These are phyloP conservation scores for Pachydiplax longipennis DNA, from an alignment of 2,888 invertebrate species.

Conservation along the genomic window DNA sequence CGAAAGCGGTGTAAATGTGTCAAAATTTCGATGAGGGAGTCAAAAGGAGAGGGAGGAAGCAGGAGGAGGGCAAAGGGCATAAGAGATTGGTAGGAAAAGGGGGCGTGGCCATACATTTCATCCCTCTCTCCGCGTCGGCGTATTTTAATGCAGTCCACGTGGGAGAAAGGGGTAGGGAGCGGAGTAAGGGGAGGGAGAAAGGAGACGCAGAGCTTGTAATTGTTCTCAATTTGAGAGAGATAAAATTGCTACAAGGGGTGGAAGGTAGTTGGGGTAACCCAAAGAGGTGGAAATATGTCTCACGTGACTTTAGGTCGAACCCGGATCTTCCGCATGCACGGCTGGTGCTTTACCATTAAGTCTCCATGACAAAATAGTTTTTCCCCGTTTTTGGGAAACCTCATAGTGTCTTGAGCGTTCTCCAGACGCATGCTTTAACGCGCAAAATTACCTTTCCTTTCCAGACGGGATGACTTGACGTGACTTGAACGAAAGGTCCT, in stretches of 20 bases:
- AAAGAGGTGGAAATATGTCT: neutral
- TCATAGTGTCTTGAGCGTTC: no score
- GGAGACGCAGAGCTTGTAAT: neutral
- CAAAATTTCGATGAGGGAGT: neutral
- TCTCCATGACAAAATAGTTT: no score
- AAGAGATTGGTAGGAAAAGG: neutral
- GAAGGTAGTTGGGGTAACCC: neutral
- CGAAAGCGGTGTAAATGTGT: no score
- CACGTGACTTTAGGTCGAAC: neutral
- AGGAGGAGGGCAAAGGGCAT: neutral
- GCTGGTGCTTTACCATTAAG: no score
- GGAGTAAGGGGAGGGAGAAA: neutral
- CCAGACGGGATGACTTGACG: no score
- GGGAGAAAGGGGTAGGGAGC: neutral
- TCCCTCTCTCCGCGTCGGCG: constrained; percentile 26
- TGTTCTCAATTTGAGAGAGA: neutral
- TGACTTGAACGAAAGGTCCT: no score
- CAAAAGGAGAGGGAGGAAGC: neutral
- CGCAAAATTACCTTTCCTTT: no score
- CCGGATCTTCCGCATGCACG: no score
- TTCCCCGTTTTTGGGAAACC: no score
- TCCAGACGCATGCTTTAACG: no score
- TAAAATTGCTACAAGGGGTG: neutral
- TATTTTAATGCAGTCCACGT: constrained; percentile 33
- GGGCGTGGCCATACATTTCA: constrained; percentile 13